Base-by-base conservation (phyloP, 2,888 invertebrate genomes). In the Theodoxus fluviatilis region DNA sequence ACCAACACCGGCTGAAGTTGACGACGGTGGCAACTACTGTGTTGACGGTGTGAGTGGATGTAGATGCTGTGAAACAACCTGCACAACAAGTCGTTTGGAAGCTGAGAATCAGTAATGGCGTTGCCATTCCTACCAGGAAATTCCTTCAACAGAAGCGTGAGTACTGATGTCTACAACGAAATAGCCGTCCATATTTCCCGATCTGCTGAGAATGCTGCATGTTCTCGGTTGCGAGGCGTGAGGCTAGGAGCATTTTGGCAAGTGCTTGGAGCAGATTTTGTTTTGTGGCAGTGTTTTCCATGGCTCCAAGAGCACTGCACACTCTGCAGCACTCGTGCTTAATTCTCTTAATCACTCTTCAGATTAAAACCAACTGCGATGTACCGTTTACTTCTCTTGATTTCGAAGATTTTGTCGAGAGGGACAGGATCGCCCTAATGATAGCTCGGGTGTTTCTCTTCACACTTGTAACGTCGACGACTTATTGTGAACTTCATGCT, bases 121-220 rank as follows among this genome's bases (percentile, higher is more conserved):
- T 78, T 87, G 78, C 87, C 87, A 71, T 85, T 84, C 76, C 75
- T 87, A 69, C 86, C 86, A 25, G 87, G 87, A 71, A 86, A 86
- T 75, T 79, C 81, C 22, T 86, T 86, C 71, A 84, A 79, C 67
- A 71, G 71, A 55, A 81, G 71, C 73, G 84, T 86, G 78, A 82
- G 85, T 83, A 73, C 40, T 31, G 64, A 6, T 66, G 18, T 12
- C 40, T 33, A 7, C 33, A 64, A 69, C 3, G 38, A 66, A 31
- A 67, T 52, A 25, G n/a, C n/a, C 4, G 28, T n/a, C n/a, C 9
- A 28, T 18, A 18, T 59, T 1, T 15, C 28, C 28, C 22, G 25
- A 52, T 52, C 28, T 9, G 1, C 3, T 25, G 22, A 9, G 4
- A 25, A 25, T 52, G 4, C 18, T 49, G 18, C 4, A 49, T 22